phyloP scores from a whole-genome alignment of 2,888 invertebrate genomes.

The Xestia rhomboidea region DNA sequence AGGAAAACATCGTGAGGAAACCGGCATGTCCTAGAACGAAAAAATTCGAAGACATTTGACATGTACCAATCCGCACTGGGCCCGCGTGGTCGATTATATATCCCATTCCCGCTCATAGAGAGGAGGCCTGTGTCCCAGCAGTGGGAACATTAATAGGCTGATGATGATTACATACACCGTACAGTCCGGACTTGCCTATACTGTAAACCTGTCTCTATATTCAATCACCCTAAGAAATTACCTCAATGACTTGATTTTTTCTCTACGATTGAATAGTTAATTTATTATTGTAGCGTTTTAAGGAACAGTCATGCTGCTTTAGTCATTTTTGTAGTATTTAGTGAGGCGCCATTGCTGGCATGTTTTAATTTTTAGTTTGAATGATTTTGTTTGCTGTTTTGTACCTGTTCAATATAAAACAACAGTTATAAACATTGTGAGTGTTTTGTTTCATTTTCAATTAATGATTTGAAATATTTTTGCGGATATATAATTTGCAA shows the following conservation, averaged over 20 bases:
- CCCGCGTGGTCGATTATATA: no score
- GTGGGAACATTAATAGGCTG: no score
- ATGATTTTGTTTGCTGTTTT: constrained; percentile 75
- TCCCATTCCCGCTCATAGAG: no score
- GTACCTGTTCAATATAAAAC: constrained; percentile 75
- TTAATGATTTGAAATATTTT: constrained; percentile 18
- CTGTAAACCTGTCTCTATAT: not conserved
- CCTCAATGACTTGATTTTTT: constrained; percentile 80
- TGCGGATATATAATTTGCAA: not conserved
- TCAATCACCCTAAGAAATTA: constrained; percentile 73
- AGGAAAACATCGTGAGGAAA: no score
- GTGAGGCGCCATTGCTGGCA: constrained; percentile 63
- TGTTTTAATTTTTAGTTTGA: constrained; percentile 58
- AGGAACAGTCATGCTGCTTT: constrained; percentile 86
- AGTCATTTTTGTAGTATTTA: constrained; percentile 87
- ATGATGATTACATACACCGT: not conserved
- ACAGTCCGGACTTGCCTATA: not conserved
- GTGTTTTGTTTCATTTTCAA: constrained; percentile 33
- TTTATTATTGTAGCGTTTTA: constrained; percentile 83
- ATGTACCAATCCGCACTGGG: no score
- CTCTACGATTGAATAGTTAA: constrained; percentile 72
- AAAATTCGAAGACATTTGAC: no score
- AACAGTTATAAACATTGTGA: constrained; percentile 21
- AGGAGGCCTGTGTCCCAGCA: no score
- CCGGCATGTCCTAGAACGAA: no score